Evolutionary conservation across 2,888 invertebrate species (phyloP), one percentile per base, ranked within the genome.

Genomic region (Homarus gammarus): DNA sequence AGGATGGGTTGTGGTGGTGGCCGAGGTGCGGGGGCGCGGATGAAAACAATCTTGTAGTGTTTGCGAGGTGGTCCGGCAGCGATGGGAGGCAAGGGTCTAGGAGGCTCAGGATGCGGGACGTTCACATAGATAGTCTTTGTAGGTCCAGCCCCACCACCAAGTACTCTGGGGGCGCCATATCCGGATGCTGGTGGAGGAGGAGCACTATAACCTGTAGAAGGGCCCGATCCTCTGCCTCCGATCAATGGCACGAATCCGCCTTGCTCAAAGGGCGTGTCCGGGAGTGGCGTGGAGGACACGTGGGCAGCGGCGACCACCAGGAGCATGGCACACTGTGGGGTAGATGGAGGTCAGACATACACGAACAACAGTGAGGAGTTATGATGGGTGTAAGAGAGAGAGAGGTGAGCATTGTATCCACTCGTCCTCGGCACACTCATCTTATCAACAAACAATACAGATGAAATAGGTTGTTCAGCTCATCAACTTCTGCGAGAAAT

Each of bases 61-160:
- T 97, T 97, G 94, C 97, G 97, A 0, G 97, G 93, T 93, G 97
- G 97, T 94, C 97, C 97, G 77, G 97, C 95, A 1, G 94, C 94
- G 1, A 93, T 96, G 92, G 96, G 96, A 6, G 94, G 94, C 93
- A 96, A 95, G 6, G 94, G 94, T 92, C 96, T 95, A 61, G 95
- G 96, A n/a, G 96, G 97, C 94, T 97, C 97, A 93, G 97, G 97
- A 87, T 97, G 97, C 79, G 97, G 97, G 31, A 97, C 97, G 94
- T 97, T 97, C 31, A 98, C 97, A 94, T 97, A 98, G 22, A 98
- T 97, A 93, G 97, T 97, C 93, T 98, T 98, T 94, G 81, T 81
- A n/a, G 82, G 90, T 2, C 70, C 87, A 5, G 56, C 84, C 10
- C 38, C 73, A 31, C 79, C 56, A 31, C n/a, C 61, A 18, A 6